A percentile compares a stretch with the other conserved stretches of the same genome.
phyloP scores from a whole-genome alignment of 2,113 vertebrate species.

The Tringa solitaria region DNA sequence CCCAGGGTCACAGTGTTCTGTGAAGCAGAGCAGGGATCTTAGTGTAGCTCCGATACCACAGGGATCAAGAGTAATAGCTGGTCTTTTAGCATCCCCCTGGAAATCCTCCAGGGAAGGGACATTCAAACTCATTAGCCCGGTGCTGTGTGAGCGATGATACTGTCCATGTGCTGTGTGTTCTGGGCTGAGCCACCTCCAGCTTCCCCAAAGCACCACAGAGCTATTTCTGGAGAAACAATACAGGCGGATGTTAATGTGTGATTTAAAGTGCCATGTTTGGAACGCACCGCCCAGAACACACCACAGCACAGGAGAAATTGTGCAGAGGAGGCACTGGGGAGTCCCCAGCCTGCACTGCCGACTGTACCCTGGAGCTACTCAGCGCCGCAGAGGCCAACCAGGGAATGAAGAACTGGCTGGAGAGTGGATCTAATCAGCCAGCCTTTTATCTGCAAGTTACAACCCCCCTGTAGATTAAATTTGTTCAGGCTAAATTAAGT shows the following conservation, averaged over 20 bases:
- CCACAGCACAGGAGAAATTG: accelerated
- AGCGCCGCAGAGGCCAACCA: background rate
- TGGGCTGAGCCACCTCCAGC: background rate
- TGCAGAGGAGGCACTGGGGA: background rate
- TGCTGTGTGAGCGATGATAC: background rate
- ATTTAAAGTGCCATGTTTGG: background rate
- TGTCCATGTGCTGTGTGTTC: background rate
- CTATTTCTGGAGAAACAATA: background rate
- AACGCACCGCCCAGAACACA: background rate
- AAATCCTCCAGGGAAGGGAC: background rate
- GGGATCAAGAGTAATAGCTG: background rate
- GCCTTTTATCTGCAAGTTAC: background rate
- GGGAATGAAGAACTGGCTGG: background rate
- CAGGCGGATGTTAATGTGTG: background rate
- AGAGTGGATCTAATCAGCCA: background rate
- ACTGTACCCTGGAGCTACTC: background rate
- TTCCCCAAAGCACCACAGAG: background rate
- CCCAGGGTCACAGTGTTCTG: background rate
- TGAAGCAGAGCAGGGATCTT: background rate
- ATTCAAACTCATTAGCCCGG: background rate
- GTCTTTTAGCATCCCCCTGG: background rate
- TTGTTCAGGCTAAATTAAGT: background rate
- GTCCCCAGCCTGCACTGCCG: accelerated
- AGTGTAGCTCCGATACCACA: background rate
- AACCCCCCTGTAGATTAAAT: background rate